phyloP scores from a whole-genome alignment of 2,888 invertebrate species.

The Onthophagus sagittarius region DNA sequence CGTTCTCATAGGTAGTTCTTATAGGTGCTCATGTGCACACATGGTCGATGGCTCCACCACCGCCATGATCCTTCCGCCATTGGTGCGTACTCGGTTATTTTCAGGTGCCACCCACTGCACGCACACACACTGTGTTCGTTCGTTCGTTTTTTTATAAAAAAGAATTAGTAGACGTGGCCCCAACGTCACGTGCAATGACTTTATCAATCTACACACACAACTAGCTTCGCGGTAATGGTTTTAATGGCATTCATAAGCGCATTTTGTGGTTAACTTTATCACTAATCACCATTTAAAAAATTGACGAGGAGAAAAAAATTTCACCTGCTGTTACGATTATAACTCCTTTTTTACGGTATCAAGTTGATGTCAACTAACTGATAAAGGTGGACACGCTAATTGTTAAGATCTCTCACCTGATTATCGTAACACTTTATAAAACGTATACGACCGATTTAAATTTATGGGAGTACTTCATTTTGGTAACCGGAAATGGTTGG shows the following conservation, averaged over 20 bases:
- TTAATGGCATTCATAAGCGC: background rate
- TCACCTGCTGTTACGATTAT: background rate
- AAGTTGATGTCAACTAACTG: background rate
- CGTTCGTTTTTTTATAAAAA: background rate
- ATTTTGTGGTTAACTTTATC: background rate
- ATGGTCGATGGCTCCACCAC: conserved; percentile 16
- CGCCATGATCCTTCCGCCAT: conserved; percentile 26
- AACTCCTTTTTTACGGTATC: background rate
- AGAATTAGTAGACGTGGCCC: background rate
- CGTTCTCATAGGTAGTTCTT: background rate
- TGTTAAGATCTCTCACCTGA: background rate
- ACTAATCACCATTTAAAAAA: background rate
- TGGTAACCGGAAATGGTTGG: background rate
- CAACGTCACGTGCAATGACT: background rate
- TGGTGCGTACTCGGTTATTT: conserved; percentile 30
- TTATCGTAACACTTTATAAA: background rate
- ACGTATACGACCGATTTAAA: background rate
- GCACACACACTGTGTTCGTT: conserved; percentile 27
- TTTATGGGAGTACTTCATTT: too few species aligned
- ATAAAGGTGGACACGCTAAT: background rate
- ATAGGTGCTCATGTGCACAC: conserved; percentile 3
- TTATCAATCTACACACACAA: background rate
- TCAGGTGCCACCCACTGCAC: conserved; percentile 29
- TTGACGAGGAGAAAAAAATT: background rate
- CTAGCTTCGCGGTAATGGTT: background rate